Evolutionary conservation across 2,113 vertebrate species (phyloP).

Genomic region (Neomonachus schauinslandi): DNA sequence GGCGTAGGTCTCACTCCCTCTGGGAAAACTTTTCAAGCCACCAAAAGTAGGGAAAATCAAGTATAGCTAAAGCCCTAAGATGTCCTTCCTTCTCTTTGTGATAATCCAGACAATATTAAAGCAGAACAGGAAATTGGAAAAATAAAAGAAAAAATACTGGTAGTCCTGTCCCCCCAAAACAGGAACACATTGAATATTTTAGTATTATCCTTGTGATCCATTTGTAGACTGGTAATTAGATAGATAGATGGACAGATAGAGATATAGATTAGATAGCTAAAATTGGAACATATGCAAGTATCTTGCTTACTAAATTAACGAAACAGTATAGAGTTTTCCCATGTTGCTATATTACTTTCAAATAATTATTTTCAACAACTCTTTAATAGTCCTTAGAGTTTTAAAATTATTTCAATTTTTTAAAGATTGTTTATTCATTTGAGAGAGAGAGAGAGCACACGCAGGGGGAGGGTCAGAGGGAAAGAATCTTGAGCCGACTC

Average conservation of each 20-base stretch:
- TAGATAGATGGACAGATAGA: not conserved
- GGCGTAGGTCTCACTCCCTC: not conserved
- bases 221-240: not conserved
- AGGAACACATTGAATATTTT: not conserved
- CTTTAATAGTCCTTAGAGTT: not conserved
- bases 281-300: not conserved
- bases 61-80: not conserved
- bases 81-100: not conserved
- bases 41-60: not conserved
- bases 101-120: not conserved
- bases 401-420: not conserved
- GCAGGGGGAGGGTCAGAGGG: not conserved
- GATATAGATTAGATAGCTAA: not conserved
- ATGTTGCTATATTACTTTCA: not conserved
- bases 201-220: not conserved
- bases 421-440: not conserved
- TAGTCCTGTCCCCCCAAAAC: rapidly evolving
- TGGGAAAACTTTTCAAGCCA: not conserved
- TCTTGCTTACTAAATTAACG: not conserved
- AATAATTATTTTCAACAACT: slow-evolving; percentile 34
- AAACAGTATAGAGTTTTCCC: not conserved
- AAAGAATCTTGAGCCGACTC: not conserved
- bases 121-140: not conserved
- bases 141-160: not conserved
- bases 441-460: not conserved